A percentile compares a stretch with the other conserved stretches of the same genome.
Evolutionary conservation across 2,797 vertebrate genomes (phyloP).

Genomic region (Gallinago solitaria): DNA sequence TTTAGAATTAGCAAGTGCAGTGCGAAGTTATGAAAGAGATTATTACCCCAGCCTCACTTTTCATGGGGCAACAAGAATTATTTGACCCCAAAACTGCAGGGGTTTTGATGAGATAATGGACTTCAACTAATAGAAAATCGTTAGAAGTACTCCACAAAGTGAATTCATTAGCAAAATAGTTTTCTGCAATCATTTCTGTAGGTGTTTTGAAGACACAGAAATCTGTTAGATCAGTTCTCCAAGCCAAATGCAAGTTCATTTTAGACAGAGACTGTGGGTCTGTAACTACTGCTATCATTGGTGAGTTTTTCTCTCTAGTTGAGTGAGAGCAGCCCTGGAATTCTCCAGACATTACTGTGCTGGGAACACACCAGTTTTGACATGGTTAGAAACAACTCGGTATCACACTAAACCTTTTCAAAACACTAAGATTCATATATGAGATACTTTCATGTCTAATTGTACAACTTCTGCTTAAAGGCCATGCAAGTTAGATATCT

Average conservation of each 20-base stretch:
- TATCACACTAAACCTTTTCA: background rate
- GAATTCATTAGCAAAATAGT: background rate
- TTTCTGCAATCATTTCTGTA: background rate
- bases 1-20: background rate
- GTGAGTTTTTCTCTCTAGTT: background rate
- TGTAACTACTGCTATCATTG: background rate
- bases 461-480: background rate
- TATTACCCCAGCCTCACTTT: background rate
- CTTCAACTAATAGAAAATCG: background rate
- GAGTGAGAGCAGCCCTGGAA: background rate
- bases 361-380: background rate
- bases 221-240: background rate
- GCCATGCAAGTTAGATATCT: background rate
- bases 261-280: background rate
- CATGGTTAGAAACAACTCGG: background rate
- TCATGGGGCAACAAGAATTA: background rate
- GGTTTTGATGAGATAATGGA: background rate
- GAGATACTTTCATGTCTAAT: background rate
- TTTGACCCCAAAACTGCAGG: background rate
- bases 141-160: background rate
- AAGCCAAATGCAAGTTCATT: background rate
- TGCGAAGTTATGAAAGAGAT: background rate
- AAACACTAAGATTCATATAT: background rate
- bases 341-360: background rate
- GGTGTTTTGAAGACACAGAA: background rate